Percentiles rank a stretch among this genome's conserved stretches.
These are phyloP conservation scores for Gymnopithys bicolor DNA, from an alignment of 2,797 vertebrate species.

Conservation along the genomic window DNA sequence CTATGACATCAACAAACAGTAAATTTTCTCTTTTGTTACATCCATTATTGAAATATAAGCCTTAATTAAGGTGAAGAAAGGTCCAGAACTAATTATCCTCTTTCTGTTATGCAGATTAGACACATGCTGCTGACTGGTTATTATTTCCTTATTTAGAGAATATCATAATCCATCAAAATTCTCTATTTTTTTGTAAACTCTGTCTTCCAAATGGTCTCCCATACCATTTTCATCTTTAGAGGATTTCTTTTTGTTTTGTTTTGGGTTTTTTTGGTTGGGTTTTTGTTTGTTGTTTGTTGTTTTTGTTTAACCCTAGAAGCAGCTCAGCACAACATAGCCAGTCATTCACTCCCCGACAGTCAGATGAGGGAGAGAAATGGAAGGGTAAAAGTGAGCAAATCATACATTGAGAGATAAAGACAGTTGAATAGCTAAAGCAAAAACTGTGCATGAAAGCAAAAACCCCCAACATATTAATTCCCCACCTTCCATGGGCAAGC, in stretches of 20 bases:
- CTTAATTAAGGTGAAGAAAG: background rate
- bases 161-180: background rate
- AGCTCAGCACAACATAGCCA: background rate
- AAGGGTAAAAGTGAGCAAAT: background rate
- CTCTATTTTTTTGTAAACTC: background rate
- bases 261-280: too few relatives aligned
- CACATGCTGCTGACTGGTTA: background rate
- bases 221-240: background rate
- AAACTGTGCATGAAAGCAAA: background rate
- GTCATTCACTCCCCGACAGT: background rate
- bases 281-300: too few relatives aligned
- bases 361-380: background rate
- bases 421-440: background rate
- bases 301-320: background rate
- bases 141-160: background rate
- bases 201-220: background rate
- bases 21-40: background rate
- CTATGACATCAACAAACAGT: background rate
- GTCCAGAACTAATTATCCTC: background rate
- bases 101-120: background rate
- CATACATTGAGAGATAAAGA: background rate
- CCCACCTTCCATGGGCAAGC: rapidly evolving
- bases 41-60: background rate
- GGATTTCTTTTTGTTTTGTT: background rate
- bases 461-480: background rate